Evolutionary conservation across 1,140 invertebrate species (phyloP).

Genomic region (Brachionus angularis): DNA sequence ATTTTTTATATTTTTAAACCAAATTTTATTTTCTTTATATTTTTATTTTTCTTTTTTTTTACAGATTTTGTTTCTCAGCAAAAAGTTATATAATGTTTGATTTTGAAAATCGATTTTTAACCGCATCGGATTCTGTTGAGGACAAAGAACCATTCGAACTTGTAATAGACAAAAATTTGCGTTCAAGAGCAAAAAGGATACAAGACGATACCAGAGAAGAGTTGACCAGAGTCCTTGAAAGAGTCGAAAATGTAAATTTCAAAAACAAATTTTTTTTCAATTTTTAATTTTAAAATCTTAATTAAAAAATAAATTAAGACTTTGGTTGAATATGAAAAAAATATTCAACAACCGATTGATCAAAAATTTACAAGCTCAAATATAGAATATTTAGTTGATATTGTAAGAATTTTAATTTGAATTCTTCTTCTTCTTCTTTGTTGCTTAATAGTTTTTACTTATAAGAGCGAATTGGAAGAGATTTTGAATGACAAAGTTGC

Average conservation of each 20-base stretch:
- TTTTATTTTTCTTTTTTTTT: too few species aligned
- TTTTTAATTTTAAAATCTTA: too few species aligned
- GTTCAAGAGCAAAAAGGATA: neutral
- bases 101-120: conserved; percentile 31
- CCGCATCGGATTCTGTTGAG: conserved; percentile 5
- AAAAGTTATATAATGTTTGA: conserved; percentile 35
- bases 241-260: conserved; percentile 38
- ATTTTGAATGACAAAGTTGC: conserved; percentile 42
- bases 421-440: too few species aligned
- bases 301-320: neutral
- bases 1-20: too few species aligned
- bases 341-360: neutral
- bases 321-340: conserved; percentile 29
- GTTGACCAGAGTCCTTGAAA: conserved; percentile 25
- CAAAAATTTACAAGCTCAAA: neutral
- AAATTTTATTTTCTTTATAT: too few species aligned
- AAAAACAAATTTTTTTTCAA: neutral
- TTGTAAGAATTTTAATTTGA: conserved; percentile 1
- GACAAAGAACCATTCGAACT: conserved; percentile 24
- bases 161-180: conserved; percentile 39
- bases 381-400: conserved; percentile 26
- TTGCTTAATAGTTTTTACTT: too few species aligned
- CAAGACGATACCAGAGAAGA: conserved; percentile 38
- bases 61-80: too few species aligned
- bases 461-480: conserved; percentile 25